Percentiles rank a stretch among this genome's conserved stretches.
phyloP scores from a whole-genome alignment of 2,113 vertebrate genomes.

The Elachura formosa region DNA sequence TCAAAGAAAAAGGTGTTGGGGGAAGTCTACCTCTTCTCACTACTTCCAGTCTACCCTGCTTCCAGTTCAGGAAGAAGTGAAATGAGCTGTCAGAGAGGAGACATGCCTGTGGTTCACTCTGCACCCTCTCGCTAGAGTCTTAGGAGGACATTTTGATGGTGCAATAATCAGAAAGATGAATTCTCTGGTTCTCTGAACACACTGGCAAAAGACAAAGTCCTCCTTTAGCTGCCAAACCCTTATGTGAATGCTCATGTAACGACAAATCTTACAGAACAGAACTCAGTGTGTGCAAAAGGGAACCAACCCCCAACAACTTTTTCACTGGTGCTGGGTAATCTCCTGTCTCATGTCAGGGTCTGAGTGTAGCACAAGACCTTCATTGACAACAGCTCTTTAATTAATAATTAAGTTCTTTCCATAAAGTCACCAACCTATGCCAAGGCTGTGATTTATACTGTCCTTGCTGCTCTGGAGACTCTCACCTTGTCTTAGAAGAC shows the following conservation, averaged over 20 bases:
- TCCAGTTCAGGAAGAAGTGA: neutral
- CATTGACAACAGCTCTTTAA: neutral
- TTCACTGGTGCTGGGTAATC: neutral
- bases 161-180: neutral
- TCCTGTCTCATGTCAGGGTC: neutral
- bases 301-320: neutral
- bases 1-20: neutral
- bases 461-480: neutral
- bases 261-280: neutral
- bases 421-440: neutral
- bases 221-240: neutral
- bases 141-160: neutral
- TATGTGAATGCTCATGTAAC: accelerated
- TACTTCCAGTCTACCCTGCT: no score
- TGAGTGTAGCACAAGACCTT: neutral
- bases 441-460: neutral
- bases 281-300: neutral
- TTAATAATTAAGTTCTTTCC: neutral
- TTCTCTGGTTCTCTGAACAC: neutral
- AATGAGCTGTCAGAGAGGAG: neutral
- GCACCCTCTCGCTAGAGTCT: neutral
- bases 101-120: neutral
- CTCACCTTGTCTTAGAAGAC: neutral
- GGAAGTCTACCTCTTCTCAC: neutral
- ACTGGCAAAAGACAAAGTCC: neutral